Conservation (phyloP, 2,888 invertebrate genomes). For the Celastrina argiolus region DNA sequence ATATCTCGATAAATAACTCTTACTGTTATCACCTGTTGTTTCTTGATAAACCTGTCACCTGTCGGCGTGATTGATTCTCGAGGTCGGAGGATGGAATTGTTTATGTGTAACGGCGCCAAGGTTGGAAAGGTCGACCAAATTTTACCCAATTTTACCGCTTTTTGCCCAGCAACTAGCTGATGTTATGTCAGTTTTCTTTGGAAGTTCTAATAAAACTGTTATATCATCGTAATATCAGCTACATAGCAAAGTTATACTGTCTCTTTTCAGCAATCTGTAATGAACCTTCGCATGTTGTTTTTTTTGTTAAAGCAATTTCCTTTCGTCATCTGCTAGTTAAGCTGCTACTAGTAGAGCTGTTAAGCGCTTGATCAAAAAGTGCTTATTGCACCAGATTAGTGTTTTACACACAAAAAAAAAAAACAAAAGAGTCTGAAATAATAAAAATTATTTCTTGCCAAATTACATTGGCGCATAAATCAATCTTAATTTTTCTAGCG, state of each 20-base stretch:
- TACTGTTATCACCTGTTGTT: constrained; percentile 54
- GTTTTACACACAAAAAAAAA: too few species aligned
- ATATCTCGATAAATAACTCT: constrained; percentile 31
- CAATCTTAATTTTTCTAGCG: constrained; percentile 13
- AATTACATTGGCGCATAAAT: neutral
- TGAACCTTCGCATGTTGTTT: too few species aligned
- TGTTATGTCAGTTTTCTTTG: neutral
- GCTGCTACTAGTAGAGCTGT: neutral
- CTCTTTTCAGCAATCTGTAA: neutral
- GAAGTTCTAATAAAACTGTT: too few species aligned
- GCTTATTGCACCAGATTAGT: too few species aligned
- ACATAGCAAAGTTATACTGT: neutral
- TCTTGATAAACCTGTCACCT: constrained; percentile 44
- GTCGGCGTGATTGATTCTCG: constrained; percentile 63
- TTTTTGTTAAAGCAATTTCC: too few species aligned
- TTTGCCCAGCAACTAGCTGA: constrained; percentile 11
- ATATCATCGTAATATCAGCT: too few species aligned
- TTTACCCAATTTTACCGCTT: constrained; percentile 5
- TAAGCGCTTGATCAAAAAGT: too few species aligned
- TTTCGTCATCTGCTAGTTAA: neutral
- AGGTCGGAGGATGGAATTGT: constrained; percentile 56
- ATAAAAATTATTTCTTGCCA: neutral
- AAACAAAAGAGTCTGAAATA: neutral
- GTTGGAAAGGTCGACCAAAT: constrained; percentile 32
- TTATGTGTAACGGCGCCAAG: constrained; percentile 45